A percentile compares a stretch with the other conserved stretches of the same genome.
phyloP scores from a whole-genome alignment of 2,113 vertebrate genomes.

The Callipepla squamata region DNA sequence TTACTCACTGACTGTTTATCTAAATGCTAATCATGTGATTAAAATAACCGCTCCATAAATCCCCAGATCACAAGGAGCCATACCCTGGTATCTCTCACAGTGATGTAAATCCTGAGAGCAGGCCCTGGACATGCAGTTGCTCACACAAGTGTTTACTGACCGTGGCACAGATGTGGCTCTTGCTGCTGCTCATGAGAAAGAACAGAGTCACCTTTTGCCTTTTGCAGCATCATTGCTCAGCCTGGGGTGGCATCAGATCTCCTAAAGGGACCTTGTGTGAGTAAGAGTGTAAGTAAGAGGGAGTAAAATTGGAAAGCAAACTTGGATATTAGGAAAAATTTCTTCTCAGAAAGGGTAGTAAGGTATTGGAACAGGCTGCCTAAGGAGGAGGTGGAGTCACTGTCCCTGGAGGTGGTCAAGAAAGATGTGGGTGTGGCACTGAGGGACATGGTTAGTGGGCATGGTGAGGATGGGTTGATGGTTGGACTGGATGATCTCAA shows the following conservation, averaged over 20 bases:
- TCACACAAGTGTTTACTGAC: not conserved
- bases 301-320: not conserved
- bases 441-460: not conserved
- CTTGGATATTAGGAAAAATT: too few species aligned
- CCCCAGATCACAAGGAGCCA: not conserved
- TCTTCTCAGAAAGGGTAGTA: too few species aligned
- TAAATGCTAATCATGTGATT: not conserved
- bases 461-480: too few species aligned
- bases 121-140: not conserved
- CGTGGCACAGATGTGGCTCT: fast-evolving
- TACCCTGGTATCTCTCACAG: not conserved
- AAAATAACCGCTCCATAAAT: not conserved
- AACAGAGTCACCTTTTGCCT: not conserved
- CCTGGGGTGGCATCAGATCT: not conserved
- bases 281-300: too few species aligned
- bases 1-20: slow-evolving; percentile 12
- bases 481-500: too few species aligned
- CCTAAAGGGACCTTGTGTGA: not conserved
- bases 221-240: not conserved
- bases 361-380: too few species aligned
- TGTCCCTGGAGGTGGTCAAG: too few species aligned
- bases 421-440: not conserved
- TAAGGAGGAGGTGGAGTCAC: too few species aligned
- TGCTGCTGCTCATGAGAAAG: not conserved
- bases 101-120: not conserved